Percentiles rank a stretch among this genome's conserved stretches.
phyloP scores from a whole-genome alignment of 2,888 invertebrate species.

The Agrenia bidenticulata region DNA sequence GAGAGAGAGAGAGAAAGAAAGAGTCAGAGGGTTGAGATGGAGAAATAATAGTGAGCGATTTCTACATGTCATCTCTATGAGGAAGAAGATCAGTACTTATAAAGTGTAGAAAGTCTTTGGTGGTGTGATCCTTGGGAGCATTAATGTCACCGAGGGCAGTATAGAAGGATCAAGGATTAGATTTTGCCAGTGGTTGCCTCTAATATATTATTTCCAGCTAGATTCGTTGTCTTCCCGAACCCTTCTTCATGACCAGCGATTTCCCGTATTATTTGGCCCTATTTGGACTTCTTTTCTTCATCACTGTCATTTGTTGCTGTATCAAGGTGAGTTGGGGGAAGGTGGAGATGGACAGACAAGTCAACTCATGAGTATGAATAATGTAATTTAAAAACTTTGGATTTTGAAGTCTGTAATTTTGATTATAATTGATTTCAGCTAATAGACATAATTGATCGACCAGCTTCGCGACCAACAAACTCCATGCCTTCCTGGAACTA shows the following conservation, averaged over 20 bases:
- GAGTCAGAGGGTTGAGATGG: too few relatives aligned
- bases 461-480: constrained; percentile 43
- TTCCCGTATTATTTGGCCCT: constrained; percentile 51
- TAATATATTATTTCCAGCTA: neutral
- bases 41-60: too few relatives aligned
- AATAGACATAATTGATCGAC: constrained; percentile 52
- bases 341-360: neutral
- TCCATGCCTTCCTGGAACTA: constrained; percentile 50
- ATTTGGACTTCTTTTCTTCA: constrained; percentile 52
- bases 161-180: too few relatives aligned
- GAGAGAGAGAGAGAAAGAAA: too few relatives aligned
- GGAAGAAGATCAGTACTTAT: too few relatives aligned
- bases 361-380: neutral
- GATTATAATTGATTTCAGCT: constrained; percentile 28
- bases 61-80: too few relatives aligned
- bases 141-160: too few relatives aligned
- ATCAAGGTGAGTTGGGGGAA: constrained; percentile 39
- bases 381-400: neutral
- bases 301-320: constrained; percentile 51
- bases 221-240: neutral
- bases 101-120: too few relatives aligned
- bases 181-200: constrained; percentile 3
- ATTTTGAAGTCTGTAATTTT: neutral
- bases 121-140: too few relatives aligned
- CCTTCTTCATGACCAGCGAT: constrained; percentile 50